phyloP scores from a whole-genome alignment of 2,888 invertebrate species.

The Iselma pallidipennis region DNA sequence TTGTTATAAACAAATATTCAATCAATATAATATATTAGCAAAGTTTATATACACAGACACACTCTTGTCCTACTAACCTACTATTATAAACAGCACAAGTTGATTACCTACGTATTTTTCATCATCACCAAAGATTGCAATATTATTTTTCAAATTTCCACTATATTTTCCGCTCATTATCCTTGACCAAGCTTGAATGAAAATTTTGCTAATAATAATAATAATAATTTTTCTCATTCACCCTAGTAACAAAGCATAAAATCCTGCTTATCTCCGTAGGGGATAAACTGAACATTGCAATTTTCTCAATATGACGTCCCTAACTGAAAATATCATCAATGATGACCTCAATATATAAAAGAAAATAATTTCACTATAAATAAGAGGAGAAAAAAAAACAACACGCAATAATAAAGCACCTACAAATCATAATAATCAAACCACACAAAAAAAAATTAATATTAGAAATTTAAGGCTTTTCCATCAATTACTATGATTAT shows the following conservation, averaged over 20 bases:
- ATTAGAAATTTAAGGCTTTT: background rate
- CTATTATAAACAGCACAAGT: background rate
- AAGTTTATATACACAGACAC: background rate
- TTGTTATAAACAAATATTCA: background rate
- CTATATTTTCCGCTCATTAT: too few relatives aligned
- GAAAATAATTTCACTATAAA: background rate
- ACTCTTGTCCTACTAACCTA: background rate
- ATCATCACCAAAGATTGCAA: too few relatives aligned
- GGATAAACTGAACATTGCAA: conserved; percentile 8
- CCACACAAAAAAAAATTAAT: background rate
- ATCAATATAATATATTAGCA: background rate
- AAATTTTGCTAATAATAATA: background rate
- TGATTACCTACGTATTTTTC: too few relatives aligned
- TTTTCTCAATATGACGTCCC: background rate
- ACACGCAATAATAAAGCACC: background rate
- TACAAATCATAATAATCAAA: too few relatives aligned
- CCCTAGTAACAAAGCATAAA: conserved; percentile 31
- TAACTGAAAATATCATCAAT: background rate
- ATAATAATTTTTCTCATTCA: background rate
- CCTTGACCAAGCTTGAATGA: background rate
- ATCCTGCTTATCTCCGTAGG: conserved; percentile 33
- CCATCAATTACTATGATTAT: background rate
- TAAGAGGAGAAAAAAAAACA: background rate
- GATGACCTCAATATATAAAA: background rate
- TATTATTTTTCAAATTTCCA: too few relatives aligned